A percentile compares a stretch with the other conserved stretches of the same genome.
phyloP scores from a whole-genome alignment of 1,140 invertebrate genomes.

The Bactericera cockerelli region DNA sequence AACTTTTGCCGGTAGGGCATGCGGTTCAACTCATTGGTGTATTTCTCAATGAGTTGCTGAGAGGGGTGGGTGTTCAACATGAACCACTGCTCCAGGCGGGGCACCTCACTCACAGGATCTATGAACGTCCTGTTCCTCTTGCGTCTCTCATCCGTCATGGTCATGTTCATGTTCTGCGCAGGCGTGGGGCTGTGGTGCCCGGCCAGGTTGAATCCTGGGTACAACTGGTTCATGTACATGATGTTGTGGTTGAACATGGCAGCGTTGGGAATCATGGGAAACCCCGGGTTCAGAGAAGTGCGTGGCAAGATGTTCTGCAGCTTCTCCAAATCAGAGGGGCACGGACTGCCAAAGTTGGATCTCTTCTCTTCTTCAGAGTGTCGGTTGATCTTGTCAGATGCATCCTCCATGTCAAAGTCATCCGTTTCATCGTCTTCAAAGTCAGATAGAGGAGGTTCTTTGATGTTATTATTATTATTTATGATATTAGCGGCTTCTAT shows the following conservation, averaged over 20 bases:
- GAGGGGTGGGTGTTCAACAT: constrained; percentile 93
- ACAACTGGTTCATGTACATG: constrained; percentile 83
- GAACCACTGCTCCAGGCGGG: constrained; percentile 92
- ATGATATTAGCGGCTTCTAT: constrained; percentile 25
- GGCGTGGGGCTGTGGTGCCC: constrained; percentile 29
- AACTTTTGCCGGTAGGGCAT: constrained; percentile 94
- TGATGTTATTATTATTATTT: constrained; percentile 34
- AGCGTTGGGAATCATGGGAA: constrained; percentile 63
- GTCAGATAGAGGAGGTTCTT: constrained; percentile 26
- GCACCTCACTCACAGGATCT: constrained; percentile 94
- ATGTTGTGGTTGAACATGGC: constrained; percentile 67
- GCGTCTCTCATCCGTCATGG: constrained; percentile 58
- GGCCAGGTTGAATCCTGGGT: constrained; percentile 41
- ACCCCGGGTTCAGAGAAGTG: constrained; percentile 34
- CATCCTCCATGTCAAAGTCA: constrained; percentile 25
- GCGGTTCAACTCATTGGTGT: constrained; percentile 87
- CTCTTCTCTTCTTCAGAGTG: constrained; percentile 22
- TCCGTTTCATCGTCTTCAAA: constrained; percentile 31
- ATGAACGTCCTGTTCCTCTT: constrained; percentile 97
- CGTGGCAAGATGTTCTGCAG: constrained; percentile 20
- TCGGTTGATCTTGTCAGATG: constrained; percentile 12
- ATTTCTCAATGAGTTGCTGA: constrained; percentile 90
- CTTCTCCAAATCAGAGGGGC: constrained; percentile 28
- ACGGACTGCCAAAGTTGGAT: constrained; percentile 20
- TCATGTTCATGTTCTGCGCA: constrained; percentile 27